Evolutionary conservation across 1,140 invertebrate species (phyloP).

Genomic region (Nasonia vitripennis): DNA sequence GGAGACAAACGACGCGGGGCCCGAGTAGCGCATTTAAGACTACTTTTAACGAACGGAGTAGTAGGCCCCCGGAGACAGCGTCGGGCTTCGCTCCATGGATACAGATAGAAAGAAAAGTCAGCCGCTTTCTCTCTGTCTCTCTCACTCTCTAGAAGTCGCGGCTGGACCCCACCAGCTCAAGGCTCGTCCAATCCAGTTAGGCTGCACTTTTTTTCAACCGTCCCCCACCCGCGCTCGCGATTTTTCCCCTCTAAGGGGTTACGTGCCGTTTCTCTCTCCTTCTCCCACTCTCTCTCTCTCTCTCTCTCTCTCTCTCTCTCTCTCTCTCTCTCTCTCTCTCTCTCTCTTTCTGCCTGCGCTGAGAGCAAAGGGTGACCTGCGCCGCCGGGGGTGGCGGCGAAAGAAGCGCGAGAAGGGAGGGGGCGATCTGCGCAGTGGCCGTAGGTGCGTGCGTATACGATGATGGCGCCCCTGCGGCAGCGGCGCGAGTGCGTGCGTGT

Average conservation of each 20-base stretch:
- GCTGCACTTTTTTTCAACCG: conserved; percentile 65
- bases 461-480: conserved; percentile 65
- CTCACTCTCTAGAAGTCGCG: not conserved
- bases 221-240: conserved; percentile 2
- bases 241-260: conserved; percentile 74
- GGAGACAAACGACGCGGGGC: conserved; percentile 20
- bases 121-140: not conserved
- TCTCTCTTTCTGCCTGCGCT: not conserved
- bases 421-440: conserved; percentile 69
- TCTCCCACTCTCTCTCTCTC: not conserved
- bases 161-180: not conserved
- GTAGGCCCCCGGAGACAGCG: not conserved
- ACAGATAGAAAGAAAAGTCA: not conserved
- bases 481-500: not conserved
- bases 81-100: not conserved
- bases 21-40: conserved; percentile 36
- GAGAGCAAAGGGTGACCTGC: not conserved
- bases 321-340: not conserved
- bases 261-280: conserved; percentile 47
- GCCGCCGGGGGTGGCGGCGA: conserved; percentile 53
- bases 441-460: conserved; percentile 69
- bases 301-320: not conserved
- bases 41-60: conserved; percentile 19
- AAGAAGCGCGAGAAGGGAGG: conserved; percentile 54
- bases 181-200: conserved; percentile 61